These are phyloP conservation scores for Cyprinella venusta DNA, from an alignment of 2,797 vertebrate genomes.

Conservation along the genomic window DNA sequence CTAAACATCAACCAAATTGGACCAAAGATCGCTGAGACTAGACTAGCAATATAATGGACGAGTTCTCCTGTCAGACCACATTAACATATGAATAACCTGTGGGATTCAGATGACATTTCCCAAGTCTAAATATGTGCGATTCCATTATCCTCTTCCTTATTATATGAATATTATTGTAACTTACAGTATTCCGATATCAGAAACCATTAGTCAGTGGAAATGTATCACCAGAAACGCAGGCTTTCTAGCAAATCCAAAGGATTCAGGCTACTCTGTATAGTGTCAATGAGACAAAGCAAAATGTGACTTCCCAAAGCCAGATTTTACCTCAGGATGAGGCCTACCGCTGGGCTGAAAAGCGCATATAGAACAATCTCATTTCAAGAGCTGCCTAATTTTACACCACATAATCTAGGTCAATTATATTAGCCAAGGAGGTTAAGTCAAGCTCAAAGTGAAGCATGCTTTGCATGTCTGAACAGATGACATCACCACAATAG, in stretches of 20 bases:
- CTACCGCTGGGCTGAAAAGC: constrained; percentile 28
- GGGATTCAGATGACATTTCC: constrained; percentile 31
- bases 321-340: constrained; percentile 23
- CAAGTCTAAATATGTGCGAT: neutral
- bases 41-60: constrained; percentile 18
- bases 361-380: constrained; percentile 28
- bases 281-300: constrained; percentile 9
- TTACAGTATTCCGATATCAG: neutral
- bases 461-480: constrained; percentile 56
- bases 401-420: constrained; percentile 47
- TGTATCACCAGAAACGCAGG: neutral
- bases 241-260: constrained; percentile 4
- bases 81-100: constrained; percentile 15
- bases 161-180: neutral
- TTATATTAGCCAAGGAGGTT: constrained; percentile 42
- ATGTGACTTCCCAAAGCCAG: neutral
- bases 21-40: constrained; percentile 20
- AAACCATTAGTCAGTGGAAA: neutral
- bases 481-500: constrained; percentile 59
- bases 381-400: constrained; percentile 1
- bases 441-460: constrained; percentile 49
- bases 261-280: neutral
- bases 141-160: neutral
- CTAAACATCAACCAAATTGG: constrained; percentile 29
- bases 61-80: constrained; percentile 20